A percentile compares a stretch with the other conserved stretches of the same genome.
phyloP scores from a whole-genome alignment of 2,888 invertebrate species.

The Catotricha subobsoleta region DNA sequence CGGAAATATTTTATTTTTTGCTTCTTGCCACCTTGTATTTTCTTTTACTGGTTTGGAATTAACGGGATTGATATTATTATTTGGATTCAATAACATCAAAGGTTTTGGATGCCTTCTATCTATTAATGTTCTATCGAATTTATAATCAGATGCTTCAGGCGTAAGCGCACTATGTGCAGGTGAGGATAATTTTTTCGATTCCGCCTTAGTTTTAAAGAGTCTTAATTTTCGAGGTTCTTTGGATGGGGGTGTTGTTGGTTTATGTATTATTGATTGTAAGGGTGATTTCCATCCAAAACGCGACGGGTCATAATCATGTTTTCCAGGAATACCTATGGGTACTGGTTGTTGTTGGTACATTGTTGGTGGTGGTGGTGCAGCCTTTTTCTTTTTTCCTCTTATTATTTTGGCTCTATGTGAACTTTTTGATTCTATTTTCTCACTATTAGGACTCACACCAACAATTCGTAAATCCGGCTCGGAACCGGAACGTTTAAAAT shows the following conservation, averaged over 20 bases:
- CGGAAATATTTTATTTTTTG: too few relatives aligned
- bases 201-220: slow-evolving; percentile 56
- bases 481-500: slow-evolving; percentile 47
- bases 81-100: too few relatives aligned
- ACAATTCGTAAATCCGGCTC: slow-evolving; percentile 45
- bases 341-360: slow-evolving; percentile 8
- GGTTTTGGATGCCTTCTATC: too few relatives aligned
- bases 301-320: slow-evolving; percentile 4
- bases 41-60: too few relatives aligned
- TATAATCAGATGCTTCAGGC: too few relatives aligned
- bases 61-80: too few relatives aligned
- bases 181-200: slow-evolving; percentile 33
- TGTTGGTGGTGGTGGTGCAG: slow-evolving; percentile 51
- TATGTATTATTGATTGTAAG: neutral
- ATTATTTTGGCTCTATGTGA: slow-evolving; percentile 19
- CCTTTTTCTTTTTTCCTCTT: slow-evolving; percentile 64
- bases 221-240: slow-evolving; percentile 37
- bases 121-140: too few relatives aligned
- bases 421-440: slow-evolving; percentile 20
- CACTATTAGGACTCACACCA: slow-evolving; percentile 8
- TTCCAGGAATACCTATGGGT: too few relatives aligned
- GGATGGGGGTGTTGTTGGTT: neutral
- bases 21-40: too few relatives aligned
- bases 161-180: too few relatives aligned
- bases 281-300: slow-evolving; percentile 7